Base-by-base conservation (phyloP, 2,888 invertebrate genomes). In the Pristionchus mayeri region DNA sequence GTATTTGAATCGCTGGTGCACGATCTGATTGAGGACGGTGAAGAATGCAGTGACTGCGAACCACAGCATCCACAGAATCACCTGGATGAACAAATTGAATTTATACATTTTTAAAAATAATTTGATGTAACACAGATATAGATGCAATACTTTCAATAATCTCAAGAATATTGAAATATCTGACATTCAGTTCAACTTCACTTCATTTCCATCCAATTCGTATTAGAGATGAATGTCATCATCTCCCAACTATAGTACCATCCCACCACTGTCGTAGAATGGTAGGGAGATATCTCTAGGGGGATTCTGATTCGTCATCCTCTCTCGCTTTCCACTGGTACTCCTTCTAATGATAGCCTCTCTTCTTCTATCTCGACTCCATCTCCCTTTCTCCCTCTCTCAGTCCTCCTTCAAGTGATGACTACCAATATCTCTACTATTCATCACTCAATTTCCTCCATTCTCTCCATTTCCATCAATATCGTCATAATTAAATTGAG, bases 1-100 rank as follows among this genome's bases (percentile, higher is more conserved):
- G 81, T 85, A 86, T 87, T 87, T 88, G 50, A 89, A 87, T 21
- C 89, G 78, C 44, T 88, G 88, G 81, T 87, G 85, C 2, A 87
- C 84, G 40, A 89, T 87, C 78, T 87, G 87, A 48, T 89, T 87
- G 57, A 89, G 81, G 57, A 86, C 86, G 18, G 86, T 86, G 50
- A 88, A 79, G 85, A 89, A 89, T 16, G 87, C 88, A 34, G 85
- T 86, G 67, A 87, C 78, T 4, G 88, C 89, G 84, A 84, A 84
- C 84, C 84, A 71, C n/a, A 71, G 3, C 67, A 84, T 60, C 82
- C 82, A 82, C 7, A 82, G 82, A 30, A 82, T n/a, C 27, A 67
- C 67, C 82, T 80, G 37, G 9, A 75, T 3, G 21, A n/a, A 40
- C 7, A 40, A 21, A 13, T 9, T 44, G 13, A 9, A 9, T 9